Base-by-base conservation (phyloP, 2,888 invertebrate genomes). In the Eupeodes latifasciatus region DNA sequence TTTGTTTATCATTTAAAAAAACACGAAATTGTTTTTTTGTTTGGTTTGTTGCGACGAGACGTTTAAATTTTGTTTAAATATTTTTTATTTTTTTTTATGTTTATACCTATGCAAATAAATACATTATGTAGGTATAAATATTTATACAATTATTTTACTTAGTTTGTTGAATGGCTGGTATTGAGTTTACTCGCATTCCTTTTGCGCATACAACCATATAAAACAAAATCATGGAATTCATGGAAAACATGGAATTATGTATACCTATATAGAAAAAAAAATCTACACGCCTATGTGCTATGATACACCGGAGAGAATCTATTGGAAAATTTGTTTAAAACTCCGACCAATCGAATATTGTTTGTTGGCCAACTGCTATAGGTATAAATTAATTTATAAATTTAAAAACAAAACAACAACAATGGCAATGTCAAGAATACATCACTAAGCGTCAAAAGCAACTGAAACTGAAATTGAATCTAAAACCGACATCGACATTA, bases 121-220 rank as follows among this genome's bases (percentile, higher is more conserved):
- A n/a, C 59, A n/a, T 61, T 27, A 61, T 36, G 59, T 62, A 19
- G 19, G 19, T 19, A 62, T 44, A 62, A 62, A 62, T 62, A 62
- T 62, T 40, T 62, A 62, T 62, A 40, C 16, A 62, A 62, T 40
- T 44, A 62, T 62, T 62, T 62, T 16, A 62, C 62, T 62, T 62
- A 10, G 16, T 62, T 62, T 44, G 11, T 62, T 62, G 62, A 62
- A 62, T 62, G 59, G 14, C 59, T 59, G 14, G n/a, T 57, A 57
- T 57, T 34, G 14, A 57, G 57, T 59, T 62, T 44, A 62, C 40
- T 62, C 16, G 40, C 40, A 62, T 40, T 62, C 16, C 61, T 19
- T 62, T 62, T 44, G 62, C 62, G 40, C 62, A 62, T 62, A 61
- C 10, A 61, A 61, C 36, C 61, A 61, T 61, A 61, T 36, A 16